A percentile compares a stretch with the other conserved stretches of the same genome.
phyloP scores from a whole-genome alignment of 2,888 invertebrate genomes.

The Apeira syringaria region DNA sequence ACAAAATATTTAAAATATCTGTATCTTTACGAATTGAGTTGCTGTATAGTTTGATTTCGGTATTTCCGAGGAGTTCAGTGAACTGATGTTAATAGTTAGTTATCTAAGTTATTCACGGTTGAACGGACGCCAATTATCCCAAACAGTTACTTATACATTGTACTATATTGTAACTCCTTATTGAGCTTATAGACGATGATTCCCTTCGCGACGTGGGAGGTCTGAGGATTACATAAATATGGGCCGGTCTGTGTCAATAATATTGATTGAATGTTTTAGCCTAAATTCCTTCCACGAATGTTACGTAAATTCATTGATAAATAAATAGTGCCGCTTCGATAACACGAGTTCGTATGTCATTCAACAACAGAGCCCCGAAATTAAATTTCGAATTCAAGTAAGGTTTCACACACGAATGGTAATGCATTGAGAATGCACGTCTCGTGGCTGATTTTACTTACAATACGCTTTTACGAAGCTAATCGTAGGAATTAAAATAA shows the following conservation, averaged over 20 bases:
- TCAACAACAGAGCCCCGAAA: constrained; percentile 10
- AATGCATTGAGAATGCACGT: constrained; percentile 21
- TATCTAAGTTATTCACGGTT: constrained; percentile 42
- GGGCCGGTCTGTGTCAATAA: constrained; percentile 24
- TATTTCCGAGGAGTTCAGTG: constrained; percentile 15
- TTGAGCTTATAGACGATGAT: constrained; percentile 29
- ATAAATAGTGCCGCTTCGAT: constrained; percentile 9
- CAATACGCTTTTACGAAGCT: constrained; percentile 26
- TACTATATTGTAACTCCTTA: constrained; percentile 19
- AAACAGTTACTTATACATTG: constrained; percentile 40
- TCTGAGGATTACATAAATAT: constrained; percentile 37
- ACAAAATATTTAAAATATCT: constrained; percentile 15
- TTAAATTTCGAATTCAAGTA: constrained; percentile 12
- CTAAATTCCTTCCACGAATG: constrained; percentile 10
- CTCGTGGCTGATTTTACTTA: constrained; percentile 24
- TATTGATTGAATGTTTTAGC: constrained; percentile 26
- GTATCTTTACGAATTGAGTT: too few species aligned
- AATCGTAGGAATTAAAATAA: constrained; percentile 42
- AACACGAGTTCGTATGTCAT: constrained; percentile 10
- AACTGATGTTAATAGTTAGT: constrained; percentile 29
- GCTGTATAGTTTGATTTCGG: constrained; percentile 1
- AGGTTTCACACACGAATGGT: constrained; percentile 11
- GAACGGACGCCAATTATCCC: constrained; percentile 50
- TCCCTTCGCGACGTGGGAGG: constrained; percentile 55
- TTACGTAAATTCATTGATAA: constrained; percentile 19